Evolutionary conservation across 2,888 invertebrate species (phyloP).

Genomic region (Cistogaster globosa): DNA sequence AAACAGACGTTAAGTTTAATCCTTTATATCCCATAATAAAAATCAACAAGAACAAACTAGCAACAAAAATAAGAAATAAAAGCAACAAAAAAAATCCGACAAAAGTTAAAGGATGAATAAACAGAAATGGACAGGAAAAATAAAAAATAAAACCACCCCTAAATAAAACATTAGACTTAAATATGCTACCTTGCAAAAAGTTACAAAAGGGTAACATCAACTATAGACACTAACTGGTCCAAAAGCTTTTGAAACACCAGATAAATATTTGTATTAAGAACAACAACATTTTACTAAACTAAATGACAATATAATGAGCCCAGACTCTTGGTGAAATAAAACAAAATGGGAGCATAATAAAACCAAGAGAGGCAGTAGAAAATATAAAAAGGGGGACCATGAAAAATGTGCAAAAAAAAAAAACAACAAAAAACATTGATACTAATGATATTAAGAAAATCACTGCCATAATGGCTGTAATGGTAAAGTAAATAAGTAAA

Average conservation of each 20-base stretch:
- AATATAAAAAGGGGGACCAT: not conserved
- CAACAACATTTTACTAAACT: conserved; percentile 72
- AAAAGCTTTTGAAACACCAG: conserved; percentile 25
- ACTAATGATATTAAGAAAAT: conserved; percentile 66
- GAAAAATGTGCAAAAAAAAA: not conserved
- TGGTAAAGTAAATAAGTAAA: conserved; percentile 64
- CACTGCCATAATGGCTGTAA: conserved; percentile 72
- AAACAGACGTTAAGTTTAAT: conserved; percentile 67
- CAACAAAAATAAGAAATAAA: conserved; percentile 29
- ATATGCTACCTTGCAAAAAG: conserved; percentile 23
- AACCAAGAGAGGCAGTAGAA: conserved; percentile 19
- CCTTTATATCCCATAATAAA: conserved; percentile 70
- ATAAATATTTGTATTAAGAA: conserved; percentile 56
- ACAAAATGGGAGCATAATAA: conserved; percentile 54
- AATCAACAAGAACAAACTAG: conserved; percentile 54
- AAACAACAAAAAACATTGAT: conserved; percentile 3
- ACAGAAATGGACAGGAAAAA: conserved; percentile 17
- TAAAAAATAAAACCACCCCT: conserved; percentile 57
- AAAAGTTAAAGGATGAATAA: conserved; percentile 54
- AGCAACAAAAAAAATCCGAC: not conserved
- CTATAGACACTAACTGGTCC: conserved; percentile 23
- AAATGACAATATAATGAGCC: conserved; percentile 82
- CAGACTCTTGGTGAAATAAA: conserved; percentile 56
- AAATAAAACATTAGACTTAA: conserved; percentile 35
- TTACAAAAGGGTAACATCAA: conserved; percentile 41